These are phyloP conservation scores for Aphelocoma californica DNA, from an alignment of 2,797 vertebrate genomes.

Conservation along the genomic window DNA sequence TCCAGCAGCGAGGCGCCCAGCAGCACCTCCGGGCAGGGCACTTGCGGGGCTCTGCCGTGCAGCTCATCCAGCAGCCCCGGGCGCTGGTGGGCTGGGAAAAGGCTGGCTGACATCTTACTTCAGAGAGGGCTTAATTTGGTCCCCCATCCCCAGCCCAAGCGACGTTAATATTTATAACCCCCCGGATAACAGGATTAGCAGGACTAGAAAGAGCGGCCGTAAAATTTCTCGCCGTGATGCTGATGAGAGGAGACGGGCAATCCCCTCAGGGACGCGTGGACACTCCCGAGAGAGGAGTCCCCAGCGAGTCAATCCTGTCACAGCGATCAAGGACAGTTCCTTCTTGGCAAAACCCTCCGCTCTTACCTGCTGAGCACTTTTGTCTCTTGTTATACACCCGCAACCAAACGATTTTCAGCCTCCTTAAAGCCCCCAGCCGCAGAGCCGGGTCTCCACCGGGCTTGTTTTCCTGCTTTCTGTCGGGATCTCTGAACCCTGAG, in stretches of 20 bases:
- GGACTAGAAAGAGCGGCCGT: conserved; percentile 10
- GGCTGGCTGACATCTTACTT: conserved; percentile 38
- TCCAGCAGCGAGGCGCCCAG: conserved; percentile 75
- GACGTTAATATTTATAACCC: conserved; percentile 64
- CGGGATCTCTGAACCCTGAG: conserved; percentile 53
- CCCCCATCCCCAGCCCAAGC: conserved; percentile 2
- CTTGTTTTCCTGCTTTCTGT: conserved; percentile 56
- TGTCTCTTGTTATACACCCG: conserved; percentile 39
- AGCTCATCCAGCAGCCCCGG: conserved; percentile 31
- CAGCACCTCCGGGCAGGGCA: conserved; percentile 73
- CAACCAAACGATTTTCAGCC: conserved; percentile 56
- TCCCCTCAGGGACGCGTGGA: conserved; percentile 59
- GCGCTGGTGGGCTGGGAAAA: neutral
- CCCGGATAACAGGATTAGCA: conserved; percentile 68
- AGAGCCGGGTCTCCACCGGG: conserved; percentile 9
- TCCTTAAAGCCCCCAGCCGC: neutral
- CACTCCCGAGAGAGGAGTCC: conserved; percentile 32
- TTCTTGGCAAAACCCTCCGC: conserved; percentile 82
- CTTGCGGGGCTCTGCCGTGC: conserved; percentile 1
- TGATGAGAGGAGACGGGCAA: conserved; percentile 70
- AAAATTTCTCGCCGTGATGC: conserved; percentile 63
- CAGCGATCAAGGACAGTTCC: conserved; percentile 80
- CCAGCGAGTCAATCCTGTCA: conserved; percentile 75
- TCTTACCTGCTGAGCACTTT: conserved; percentile 75
- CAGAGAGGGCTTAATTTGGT: neutral